Conservation (phyloP, 2,113 vertebrate species). For the Amphiprion ocellaris region DNA sequence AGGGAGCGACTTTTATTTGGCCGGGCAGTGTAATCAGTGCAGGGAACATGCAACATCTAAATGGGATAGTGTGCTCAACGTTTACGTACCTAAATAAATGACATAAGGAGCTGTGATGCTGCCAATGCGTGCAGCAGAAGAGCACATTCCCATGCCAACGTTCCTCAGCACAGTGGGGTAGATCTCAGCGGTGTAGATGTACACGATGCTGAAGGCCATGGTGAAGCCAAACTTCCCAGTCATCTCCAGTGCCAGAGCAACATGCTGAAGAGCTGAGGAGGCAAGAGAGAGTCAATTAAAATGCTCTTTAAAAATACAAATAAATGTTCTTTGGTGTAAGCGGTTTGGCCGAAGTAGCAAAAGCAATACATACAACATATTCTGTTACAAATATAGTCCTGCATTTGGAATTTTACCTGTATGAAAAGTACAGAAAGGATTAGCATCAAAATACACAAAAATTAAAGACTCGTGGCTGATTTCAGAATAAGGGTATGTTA, state of each 20-base stretch:
- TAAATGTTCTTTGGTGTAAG: too few relatives aligned
- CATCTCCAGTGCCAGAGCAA: slow-evolving; percentile 90
- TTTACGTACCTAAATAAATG: slow-evolving; percentile 88
- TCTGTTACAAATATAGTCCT: too few relatives aligned
- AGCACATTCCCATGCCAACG: slow-evolving; percentile 95
- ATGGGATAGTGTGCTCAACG: not conserved
- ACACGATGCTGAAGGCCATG: slow-evolving; percentile 91
- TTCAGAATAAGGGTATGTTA: too few relatives aligned
- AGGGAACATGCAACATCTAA: not conserved
- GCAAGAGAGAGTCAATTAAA: not conserved
- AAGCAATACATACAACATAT: too few relatives aligned
- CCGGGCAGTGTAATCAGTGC: not conserved
- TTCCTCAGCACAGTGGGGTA: slow-evolving; percentile 96
- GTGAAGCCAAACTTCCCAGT: slow-evolving; percentile 94
- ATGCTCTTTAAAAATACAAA: too few relatives aligned
- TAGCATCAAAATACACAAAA: too few relatives aligned
- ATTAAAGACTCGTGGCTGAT: too few relatives aligned
- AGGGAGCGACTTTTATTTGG: not conserved
- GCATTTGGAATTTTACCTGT: too few relatives aligned
- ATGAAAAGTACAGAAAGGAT: too few relatives aligned
- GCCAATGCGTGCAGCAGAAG: slow-evolving; percentile 92
- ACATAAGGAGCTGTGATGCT: slow-evolving; percentile 95
- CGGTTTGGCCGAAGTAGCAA: too few relatives aligned
- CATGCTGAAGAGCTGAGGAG: slow-evolving; percentile 79
- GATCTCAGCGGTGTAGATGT: slow-evolving; percentile 94